Evolutionary conservation across 1,140 invertebrate species (phyloP).

Genomic region (Scaptomyza montana): DNA sequence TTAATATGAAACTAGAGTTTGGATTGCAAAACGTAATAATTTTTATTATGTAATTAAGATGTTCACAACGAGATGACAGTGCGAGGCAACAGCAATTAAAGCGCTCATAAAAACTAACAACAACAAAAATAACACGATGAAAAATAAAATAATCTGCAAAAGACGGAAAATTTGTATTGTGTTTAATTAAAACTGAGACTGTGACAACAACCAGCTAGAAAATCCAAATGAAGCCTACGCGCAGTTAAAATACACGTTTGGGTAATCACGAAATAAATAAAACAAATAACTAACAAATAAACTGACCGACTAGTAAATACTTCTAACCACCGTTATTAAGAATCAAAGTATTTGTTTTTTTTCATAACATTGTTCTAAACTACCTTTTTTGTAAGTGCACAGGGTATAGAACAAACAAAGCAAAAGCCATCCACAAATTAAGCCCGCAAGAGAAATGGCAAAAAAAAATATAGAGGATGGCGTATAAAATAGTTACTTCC

Average conservation of each 20-base stretch:
- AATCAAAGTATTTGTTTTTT: too few species aligned
- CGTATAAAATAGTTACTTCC: constrained; percentile 74
- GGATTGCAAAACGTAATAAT: constrained; percentile 73
- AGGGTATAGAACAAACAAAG: constrained; percentile 28
- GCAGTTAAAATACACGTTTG: constrained; percentile 69
- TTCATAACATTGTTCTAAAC: too few species aligned
- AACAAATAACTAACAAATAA: neutral
- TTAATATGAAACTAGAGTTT: constrained; percentile 13
- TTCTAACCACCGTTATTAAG: neutral
- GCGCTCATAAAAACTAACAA: constrained; percentile 50
- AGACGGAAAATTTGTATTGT: constrained; percentile 78
- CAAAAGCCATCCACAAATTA: constrained; percentile 56
- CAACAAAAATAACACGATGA: constrained; percentile 28
- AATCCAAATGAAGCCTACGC: constrained; percentile 76
- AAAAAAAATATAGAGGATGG: constrained; percentile 31
- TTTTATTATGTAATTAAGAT: constrained; percentile 82
- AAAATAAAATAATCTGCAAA: constrained; percentile 75
- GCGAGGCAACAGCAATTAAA: constrained; percentile 53
- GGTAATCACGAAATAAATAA: constrained; percentile 47
- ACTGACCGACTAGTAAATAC: constrained; percentile 4
- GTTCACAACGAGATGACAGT: constrained; percentile 66
- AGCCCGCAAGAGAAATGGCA: constrained; percentile 46
- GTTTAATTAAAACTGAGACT: constrained; percentile 66
- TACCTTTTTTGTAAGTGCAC: neutral
- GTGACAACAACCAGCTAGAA: constrained; percentile 30